Evolutionary conservation across 1,140 invertebrate species (phyloP), one percentile per base, ranked within the genome.

Genomic region (Drosophila pruinosa): DNA sequence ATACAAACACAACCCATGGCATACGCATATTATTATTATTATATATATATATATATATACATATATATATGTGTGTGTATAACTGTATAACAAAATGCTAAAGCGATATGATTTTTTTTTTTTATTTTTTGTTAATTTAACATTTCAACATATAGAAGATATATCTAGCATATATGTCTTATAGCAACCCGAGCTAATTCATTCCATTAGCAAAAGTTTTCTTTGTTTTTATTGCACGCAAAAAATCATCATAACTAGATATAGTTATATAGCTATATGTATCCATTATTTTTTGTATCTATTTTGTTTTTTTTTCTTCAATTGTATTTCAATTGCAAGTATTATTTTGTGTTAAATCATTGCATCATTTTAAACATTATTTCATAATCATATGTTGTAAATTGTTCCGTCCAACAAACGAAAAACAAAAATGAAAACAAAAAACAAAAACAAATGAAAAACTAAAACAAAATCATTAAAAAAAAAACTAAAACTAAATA

Each of bases 331-430:
- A n/a, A n/a, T n/a, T n/a, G n/a, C n/a, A 72, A 83, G 80, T 86
- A 83, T 83, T 83, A 86, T 22, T 72, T 34, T 76, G 48, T 72
- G 77, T 79, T 79, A 48, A 62, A 63, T 61, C 54, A 59, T 75
- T 58, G 24, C 43, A 71, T 45, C 28, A 17, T 56, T 63, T 63
- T 63, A 72, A 59, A 38, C 77, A 88, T 86, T 86, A 82, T 86
- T 88, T 88, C 83, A 88, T 81, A 88, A 88, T 88, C 82, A 88
- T 88, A 89, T 88, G 78, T 88, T 88, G 82, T 89, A 88, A 88
- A 88, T 88, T 88, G 83, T 88, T 88, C 82, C 82, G 82, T 88
- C 82, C 82, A 88, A 88, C 77, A 81, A 81, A 47, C 65, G 41
- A 50, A 64, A 77, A 64, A 47, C 48, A 45, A 61, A 57, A 53